These are phyloP conservation scores for Seriola rivoliana DNA, from an alignment of 2,113 vertebrate species.

Conservation along the genomic window DNA sequence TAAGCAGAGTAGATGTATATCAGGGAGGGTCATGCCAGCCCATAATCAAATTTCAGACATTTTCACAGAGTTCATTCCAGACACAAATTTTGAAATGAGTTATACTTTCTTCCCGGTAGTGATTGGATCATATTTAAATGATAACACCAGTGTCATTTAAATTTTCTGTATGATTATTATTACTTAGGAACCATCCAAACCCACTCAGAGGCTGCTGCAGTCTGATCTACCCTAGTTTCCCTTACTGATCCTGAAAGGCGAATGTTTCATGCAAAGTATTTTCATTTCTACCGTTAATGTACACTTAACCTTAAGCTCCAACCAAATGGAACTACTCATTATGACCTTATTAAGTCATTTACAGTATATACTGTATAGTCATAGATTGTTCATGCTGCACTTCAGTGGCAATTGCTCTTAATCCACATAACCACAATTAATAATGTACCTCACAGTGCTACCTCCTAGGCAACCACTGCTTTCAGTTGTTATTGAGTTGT, in stretches of 20 bases:
- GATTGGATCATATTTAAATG: conserved; percentile 1
- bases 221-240: not conserved
- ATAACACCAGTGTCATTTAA: not conserved
- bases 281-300: not conserved
- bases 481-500: not conserved
- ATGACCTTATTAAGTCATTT: not conserved
- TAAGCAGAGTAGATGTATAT: conserved; percentile 66
- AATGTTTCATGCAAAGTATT: not conserved
- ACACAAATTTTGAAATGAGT: conserved; percentile 41
- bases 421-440: not conserved
- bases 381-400: not conserved
- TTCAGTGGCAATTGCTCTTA: not conserved
- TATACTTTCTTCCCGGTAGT: conserved; percentile 32
- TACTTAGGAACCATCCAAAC: not conserved
- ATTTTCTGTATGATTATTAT: not conserved
- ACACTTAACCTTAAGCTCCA: not conserved
- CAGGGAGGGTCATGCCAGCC: conserved; percentile 31
- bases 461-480: conserved; percentile 19
- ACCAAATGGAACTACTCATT: not conserved
- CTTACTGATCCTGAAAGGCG: not conserved
- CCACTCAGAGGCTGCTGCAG: not conserved
- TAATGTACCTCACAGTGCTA: conserved; percentile 1
- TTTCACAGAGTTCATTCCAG: conserved; percentile 45
- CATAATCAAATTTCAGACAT: conserved; percentile 52
- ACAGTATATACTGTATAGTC: not conserved